phyloP scores from a whole-genome alignment of 1,140 invertebrate species.

The Rhyacophila brunnea region DNA sequence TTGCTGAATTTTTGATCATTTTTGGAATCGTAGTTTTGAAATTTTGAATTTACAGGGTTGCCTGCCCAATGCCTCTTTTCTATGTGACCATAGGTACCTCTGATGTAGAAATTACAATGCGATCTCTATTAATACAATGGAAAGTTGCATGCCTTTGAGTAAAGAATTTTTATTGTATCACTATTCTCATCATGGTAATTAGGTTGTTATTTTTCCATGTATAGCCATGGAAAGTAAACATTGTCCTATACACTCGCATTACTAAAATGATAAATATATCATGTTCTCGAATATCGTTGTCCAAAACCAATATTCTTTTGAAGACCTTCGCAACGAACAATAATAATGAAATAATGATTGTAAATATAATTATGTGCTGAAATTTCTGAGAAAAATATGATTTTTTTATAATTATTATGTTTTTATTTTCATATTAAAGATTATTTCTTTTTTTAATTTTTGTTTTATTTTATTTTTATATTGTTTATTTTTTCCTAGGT shows the following conservation, averaged over 20 bases:
- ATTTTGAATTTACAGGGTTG: too few species aligned
- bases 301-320: background rate
- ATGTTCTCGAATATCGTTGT: background rate
- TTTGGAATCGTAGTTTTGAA: too few species aligned
- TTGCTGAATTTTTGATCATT: too few species aligned
- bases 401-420: constrained; percentile 27
- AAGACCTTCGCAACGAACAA: background rate
- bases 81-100: too few species aligned
- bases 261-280: too few species aligned
- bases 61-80: too few species aligned
- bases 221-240: too few species aligned
- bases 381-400: constrained; percentile 12
- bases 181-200: too few species aligned
- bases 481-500: too few species aligned
- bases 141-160: background rate
- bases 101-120: background rate
- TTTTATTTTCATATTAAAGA: constrained; percentile 36
- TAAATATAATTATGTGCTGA: constrained; percentile 9
- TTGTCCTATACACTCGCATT: too few species aligned
- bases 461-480: constrained; percentile 30
- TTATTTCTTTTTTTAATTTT: constrained; percentile 29
- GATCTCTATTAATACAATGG: background rate
- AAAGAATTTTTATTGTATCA: constrained; percentile 3
- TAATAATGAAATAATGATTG: background rate
- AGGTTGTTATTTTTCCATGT: too few species aligned